Evolutionary conservation across 1,140 invertebrate genomes (phyloP).

Genomic region (Argopecten irradians): DNA sequence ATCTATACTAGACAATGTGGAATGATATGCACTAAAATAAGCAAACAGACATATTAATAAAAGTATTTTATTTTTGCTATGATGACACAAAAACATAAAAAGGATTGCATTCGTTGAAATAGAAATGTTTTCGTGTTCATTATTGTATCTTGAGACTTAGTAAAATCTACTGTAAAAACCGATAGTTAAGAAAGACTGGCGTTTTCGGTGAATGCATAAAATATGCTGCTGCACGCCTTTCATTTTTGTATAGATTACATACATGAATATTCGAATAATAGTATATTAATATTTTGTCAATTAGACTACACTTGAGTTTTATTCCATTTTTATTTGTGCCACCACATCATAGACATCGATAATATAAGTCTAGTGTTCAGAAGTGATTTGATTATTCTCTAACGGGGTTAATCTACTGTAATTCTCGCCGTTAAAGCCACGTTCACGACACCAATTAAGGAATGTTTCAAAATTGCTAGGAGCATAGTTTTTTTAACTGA

Average conservation of each 20-base stretch:
- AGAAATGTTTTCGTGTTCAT: too few species aligned
- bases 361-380: background rate
- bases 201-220: background rate
- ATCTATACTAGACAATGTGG: background rate
- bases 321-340: background rate
- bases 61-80: too few species aligned
- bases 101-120: too few species aligned
- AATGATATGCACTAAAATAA: too few species aligned
- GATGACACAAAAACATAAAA: too few species aligned
- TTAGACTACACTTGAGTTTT: background rate
- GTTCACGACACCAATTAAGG: background rate
- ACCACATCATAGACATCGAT: background rate
- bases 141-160: too few species aligned
- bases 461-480: constrained; percentile 10
- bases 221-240: background rate
- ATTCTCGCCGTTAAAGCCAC: background rate
- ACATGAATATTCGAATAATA: background rate
- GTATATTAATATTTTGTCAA: background rate
- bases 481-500: background rate
- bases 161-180: too few species aligned
- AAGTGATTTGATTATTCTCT: background rate
- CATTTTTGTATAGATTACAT: background rate
- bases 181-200: too few species aligned
- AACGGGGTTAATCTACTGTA: background rate
- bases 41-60: too few species aligned